These are phyloP conservation scores for Melopsittacus undulatus DNA, from an alignment of 2,797 vertebrate genomes.

Conservation along the genomic window DNA sequence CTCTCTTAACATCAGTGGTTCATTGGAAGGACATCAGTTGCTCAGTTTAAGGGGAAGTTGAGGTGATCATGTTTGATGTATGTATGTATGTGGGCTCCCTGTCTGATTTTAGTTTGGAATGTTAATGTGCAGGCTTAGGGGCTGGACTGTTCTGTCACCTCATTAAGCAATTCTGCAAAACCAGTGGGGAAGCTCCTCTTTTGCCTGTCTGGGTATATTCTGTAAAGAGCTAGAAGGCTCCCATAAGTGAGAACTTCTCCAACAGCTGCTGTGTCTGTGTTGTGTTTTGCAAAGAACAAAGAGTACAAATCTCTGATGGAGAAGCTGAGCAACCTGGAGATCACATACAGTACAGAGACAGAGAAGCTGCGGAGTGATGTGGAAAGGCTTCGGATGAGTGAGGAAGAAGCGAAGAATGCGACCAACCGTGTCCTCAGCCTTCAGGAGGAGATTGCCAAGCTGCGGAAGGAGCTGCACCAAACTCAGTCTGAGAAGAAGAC, in stretches of 20 bases:
- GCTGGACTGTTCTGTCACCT: not conserved
- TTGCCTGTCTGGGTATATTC: not conserved
- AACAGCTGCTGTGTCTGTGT: not conserved
- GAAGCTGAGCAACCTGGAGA: conserved; percentile 84
- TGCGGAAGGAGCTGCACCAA: conserved; percentile 86
- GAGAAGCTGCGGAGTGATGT: conserved; percentile 88
- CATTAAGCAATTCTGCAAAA: not conserved
- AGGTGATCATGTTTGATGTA: not conserved
- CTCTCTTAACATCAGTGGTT: not conserved
- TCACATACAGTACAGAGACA: conserved; percentile 81
- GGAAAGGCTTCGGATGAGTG: conserved; percentile 83
- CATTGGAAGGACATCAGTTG: not conserved
- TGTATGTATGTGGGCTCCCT: not conserved
- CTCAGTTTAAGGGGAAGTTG: not conserved
- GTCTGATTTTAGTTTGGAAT: not conserved
- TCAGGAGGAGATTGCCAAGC: conserved; percentile 89
- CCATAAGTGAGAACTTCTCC: not conserved
- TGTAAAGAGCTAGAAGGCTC: not conserved
- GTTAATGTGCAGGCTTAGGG: not conserved
- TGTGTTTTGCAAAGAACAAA: conserved; percentile 80
- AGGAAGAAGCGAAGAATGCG: conserved; percentile 90
- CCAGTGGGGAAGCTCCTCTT: not conserved
- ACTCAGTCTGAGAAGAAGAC: conserved; percentile 91
- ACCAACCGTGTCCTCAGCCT: conserved; percentile 83
- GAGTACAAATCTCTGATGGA: conserved; percentile 87